Percentiles rank a stretch among this genome's conserved stretches.
Evolutionary conservation across 2,888 invertebrate genomes (phyloP).

Genomic region (Ectobius pallidus): DNA sequence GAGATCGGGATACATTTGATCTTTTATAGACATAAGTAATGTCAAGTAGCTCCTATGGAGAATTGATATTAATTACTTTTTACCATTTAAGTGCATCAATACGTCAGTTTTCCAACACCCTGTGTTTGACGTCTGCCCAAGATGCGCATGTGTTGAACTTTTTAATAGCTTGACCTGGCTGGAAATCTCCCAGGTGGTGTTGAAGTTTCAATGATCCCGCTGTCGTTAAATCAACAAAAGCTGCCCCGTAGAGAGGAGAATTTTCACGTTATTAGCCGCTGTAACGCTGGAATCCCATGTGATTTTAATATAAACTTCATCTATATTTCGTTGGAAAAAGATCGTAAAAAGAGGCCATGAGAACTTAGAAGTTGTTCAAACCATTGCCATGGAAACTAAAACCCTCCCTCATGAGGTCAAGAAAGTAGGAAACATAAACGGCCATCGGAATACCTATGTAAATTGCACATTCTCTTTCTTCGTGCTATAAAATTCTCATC

Average conservation of each 20-base stretch:
- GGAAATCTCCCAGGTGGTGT: background rate
- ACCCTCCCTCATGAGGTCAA: background rate
- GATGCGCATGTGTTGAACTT: no score
- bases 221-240: conserved; percentile 4
- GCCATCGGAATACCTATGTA: background rate
- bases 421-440: background rate
- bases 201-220: background rate
- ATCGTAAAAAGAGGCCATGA: background rate
- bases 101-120: no score
- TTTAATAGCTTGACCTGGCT: background rate
- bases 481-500: no score
- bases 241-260: background rate
- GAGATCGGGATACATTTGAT: no score
- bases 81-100: no score
- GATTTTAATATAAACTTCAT: background rate
- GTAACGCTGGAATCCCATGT: background rate
- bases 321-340: background rate
- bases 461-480: background rate
- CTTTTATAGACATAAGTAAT: no score
- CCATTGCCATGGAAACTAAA: background rate
- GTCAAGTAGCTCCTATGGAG: no score
- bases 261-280: background rate
- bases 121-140: no score
- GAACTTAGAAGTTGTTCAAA: background rate
- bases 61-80: no score